Conservation (phyloP, 2,797 vertebrate genomes). For the Holocentrus rufus region DNA sequence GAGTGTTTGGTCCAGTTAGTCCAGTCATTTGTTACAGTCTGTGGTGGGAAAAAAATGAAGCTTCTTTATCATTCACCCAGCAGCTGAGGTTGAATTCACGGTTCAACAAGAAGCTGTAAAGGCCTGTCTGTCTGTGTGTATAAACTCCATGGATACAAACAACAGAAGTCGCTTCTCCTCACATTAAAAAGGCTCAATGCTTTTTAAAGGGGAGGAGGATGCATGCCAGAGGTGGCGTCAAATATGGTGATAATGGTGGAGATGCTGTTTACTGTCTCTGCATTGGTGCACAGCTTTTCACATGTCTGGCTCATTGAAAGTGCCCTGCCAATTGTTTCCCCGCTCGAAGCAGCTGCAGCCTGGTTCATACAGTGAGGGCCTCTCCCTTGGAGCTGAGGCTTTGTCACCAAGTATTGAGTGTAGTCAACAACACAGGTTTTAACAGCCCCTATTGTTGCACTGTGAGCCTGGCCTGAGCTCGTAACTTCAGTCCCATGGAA, state of each 20-base stretch:
- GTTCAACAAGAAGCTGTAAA: constrained; percentile 51
- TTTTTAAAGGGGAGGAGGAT: constrained; percentile 47
- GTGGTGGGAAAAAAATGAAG: constrained; percentile 28
- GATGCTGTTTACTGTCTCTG: neutral
- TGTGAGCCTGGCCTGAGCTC: constrained; percentile 29
- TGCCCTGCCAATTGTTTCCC: neutral
- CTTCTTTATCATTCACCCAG: constrained; percentile 7
- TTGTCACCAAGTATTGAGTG: constrained; percentile 59
- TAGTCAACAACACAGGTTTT: constrained; percentile 59
- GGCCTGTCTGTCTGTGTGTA: constrained; percentile 65
- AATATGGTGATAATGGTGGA: too few relatives aligned
- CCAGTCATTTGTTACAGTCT: neutral
- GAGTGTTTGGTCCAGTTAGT: too few relatives aligned
- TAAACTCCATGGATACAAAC: constrained; percentile 77
- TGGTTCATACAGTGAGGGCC: constrained; percentile 2
- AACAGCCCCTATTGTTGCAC: constrained; percentile 45
- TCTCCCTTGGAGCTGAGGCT: constrained; percentile 23
- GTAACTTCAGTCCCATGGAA: constrained; percentile 18
- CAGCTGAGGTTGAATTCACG: constrained; percentile 1
- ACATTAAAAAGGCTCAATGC: constrained; percentile 49
- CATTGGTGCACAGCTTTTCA: constrained; percentile 1
- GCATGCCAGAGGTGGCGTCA: constrained; percentile 12
- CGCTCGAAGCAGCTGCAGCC: constrained; percentile 5
- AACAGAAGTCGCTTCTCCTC: constrained; percentile 47
- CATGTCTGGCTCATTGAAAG: constrained; percentile 2